phyloP scores from a whole-genome alignment of 37 sponge, comb jelly and placozoan genomes.

The Aplysina aerophoba region DNA sequence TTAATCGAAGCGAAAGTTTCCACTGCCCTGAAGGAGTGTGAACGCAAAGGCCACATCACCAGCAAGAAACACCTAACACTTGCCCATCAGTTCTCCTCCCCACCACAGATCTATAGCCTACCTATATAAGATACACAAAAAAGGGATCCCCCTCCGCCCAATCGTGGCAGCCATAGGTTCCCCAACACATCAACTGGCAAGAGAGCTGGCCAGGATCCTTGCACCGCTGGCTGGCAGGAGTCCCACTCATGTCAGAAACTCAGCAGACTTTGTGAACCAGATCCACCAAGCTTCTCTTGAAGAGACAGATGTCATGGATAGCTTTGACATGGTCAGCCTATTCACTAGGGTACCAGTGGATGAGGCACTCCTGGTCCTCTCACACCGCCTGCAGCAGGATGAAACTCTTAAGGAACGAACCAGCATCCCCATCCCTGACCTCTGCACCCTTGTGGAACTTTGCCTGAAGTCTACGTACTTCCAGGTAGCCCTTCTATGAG shows the following conservation, averaged over 20 bases:
- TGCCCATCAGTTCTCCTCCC: neutral
- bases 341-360: slow-evolving; percentile 29
- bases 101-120: slow-evolving; percentile 9
- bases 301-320: neutral
- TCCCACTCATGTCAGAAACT: slow-evolving; percentile 7
- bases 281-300: slow-evolving; percentile 8
- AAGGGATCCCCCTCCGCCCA: slow-evolving; percentile 20
- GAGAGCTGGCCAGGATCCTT: slow-evolving; percentile 16
- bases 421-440: slow-evolving; percentile 9
- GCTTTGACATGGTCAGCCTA: slow-evolving; percentile 20
- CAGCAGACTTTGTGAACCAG: slow-evolving; percentile 12
- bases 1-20: slow-evolving; percentile 15
- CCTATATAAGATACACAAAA: slow-evolving; percentile 11
- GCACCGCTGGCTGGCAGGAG: neutral
- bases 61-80: neutral
- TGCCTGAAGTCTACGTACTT: slow-evolving; percentile 34
- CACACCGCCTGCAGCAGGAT: neutral
- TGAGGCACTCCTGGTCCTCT: slow-evolving; percentile 26
- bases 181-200: neutral
- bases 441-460: slow-evolving; percentile 16
- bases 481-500: slow-evolving; percentile 1
- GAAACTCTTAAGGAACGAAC: slow-evolving; percentile 11
- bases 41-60: slow-evolving; percentile 6
- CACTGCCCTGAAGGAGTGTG: neutral
- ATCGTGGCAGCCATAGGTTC: slow-evolving; percentile 9